phyloP scores from a whole-genome alignment of 1,140 invertebrate species.

The Stegodyphus dumicola region DNA sequence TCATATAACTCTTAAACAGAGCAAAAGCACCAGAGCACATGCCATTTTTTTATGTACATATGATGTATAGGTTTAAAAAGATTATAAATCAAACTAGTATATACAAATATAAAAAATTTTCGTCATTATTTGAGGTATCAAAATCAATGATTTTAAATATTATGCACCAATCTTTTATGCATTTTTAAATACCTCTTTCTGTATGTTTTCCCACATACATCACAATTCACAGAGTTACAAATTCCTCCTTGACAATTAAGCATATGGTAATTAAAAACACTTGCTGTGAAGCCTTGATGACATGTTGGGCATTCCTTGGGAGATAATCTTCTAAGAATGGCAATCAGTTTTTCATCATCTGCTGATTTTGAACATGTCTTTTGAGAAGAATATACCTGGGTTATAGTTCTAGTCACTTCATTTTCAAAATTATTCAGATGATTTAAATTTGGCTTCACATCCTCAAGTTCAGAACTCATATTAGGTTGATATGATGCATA shows the following conservation, averaged over 20 bases:
- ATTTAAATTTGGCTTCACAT: neutral
- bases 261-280: neutral
- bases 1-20: too few relatives aligned
- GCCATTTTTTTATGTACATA: too few relatives aligned
- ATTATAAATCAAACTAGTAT: too few relatives aligned
- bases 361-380: neutral
- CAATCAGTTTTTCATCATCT: neutral
- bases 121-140: too few relatives aligned
- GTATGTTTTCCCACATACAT: constrained; percentile 16
- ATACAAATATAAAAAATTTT: too few relatives aligned
- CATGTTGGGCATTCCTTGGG: constrained; percentile 13
- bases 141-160: neutral
- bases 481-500: too few relatives aligned
- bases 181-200: constrained; percentile 8
- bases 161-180: constrained; percentile 2
- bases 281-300: neutral
- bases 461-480: neutral
- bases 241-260: neutral
- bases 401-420: too few relatives aligned
- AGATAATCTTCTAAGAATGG: neutral
- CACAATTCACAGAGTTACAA: constrained; percentile 5
- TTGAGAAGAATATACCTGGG: too few relatives aligned
- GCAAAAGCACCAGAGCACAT: too few relatives aligned
- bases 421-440: too few relatives aligned
- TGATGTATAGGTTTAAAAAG: too few relatives aligned